Conservation (phyloP, 2,797 vertebrate genomes). For the Dryobates pubescens region DNA sequence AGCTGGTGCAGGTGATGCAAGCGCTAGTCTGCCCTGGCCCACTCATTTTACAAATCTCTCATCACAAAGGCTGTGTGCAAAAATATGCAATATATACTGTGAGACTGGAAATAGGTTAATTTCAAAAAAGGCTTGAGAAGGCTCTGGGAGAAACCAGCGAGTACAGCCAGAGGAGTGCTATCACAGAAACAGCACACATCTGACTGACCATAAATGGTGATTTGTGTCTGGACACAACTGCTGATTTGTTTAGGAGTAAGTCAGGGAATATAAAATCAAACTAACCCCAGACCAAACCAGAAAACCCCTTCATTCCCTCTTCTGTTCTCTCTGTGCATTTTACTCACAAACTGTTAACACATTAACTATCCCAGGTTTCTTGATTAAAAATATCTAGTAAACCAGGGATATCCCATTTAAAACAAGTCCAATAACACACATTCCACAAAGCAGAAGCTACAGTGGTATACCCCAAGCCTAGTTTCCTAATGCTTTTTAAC, state of each 20-base stretch:
- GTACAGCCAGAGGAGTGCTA: neutral
- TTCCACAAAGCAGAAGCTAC: neutral
- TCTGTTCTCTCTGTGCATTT: neutral
- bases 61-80: neutral
- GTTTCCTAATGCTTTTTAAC: slow-evolving; percentile 8
- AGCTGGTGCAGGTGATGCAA: rapidly evolving
- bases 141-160: neutral
- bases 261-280: neutral
- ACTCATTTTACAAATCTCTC: neutral
- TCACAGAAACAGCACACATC: neutral
- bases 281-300: neutral
- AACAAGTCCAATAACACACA: neutral
- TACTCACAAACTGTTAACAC: neutral
- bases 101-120: neutral
- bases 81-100: neutral
- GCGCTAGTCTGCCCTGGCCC: neutral
- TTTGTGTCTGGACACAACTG: neutral
- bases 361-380: neutral
- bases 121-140: neutral
- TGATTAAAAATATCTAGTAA: neutral
- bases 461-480: neutral
- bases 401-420: neutral
- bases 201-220: neutral
- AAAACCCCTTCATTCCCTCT: neutral
- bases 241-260: slow-evolving; percentile 18